Evolutionary conservation across 2,113 vertebrate genomes (phyloP).

Genomic region (Daubentonia madagascariensis): DNA sequence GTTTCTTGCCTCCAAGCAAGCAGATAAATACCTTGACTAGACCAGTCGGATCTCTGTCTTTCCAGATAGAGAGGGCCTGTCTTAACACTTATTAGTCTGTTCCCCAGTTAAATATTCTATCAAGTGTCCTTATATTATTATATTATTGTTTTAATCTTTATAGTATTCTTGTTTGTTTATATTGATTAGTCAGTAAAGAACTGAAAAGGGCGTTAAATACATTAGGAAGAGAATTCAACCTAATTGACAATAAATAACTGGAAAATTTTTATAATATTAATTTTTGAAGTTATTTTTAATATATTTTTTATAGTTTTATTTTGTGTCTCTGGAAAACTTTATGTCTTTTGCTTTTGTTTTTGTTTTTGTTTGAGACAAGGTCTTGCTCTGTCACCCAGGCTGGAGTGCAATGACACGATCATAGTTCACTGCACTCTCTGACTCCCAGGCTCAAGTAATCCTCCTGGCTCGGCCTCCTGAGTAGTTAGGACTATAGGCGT

Average conservation of each 20-base stretch:
- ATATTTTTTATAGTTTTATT: background rate
- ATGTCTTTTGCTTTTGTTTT: background rate
- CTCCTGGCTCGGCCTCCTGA: no score
- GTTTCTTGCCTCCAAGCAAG: background rate
- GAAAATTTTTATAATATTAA: background rate
- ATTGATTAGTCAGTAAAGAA: background rate
- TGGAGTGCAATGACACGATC: no score
- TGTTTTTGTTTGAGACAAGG: no score
- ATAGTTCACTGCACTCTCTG: no score
- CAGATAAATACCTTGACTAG: background rate
- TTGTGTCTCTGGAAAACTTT: background rate
- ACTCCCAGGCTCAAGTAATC: no score
- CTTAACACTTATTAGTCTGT: background rate
- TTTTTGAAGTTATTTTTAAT: background rate
- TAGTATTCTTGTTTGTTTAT: background rate
- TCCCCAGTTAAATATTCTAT: background rate
- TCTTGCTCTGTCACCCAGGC: no score
- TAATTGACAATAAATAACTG: background rate
- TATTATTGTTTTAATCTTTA: background rate
- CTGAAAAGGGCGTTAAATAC: background rate
- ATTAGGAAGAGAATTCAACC: background rate
- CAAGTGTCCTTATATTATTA: background rate
- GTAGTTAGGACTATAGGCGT: no score
- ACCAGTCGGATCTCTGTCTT: background rate
- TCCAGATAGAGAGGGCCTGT: background rate